Conservation (phyloP, 2,797 vertebrate species). For the Artibeus jamaicensis region DNA sequence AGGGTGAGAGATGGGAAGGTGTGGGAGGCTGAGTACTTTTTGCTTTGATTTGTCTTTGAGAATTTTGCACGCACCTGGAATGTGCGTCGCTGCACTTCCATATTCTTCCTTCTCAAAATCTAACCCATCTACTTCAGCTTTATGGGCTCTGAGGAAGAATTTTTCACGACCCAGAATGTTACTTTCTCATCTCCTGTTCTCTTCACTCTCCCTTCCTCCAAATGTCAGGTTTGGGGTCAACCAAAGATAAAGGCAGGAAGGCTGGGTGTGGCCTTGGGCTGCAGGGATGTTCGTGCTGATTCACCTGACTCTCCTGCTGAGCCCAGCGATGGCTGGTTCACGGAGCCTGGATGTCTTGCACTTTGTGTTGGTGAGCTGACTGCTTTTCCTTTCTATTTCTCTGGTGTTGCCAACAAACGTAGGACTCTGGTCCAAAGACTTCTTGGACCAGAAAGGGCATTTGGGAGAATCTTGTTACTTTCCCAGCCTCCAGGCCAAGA, state of each 20-base stretch:
- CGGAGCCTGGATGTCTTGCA: neutral
- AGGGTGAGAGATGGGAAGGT: neutral
- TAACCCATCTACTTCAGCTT: neutral
- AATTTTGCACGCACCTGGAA: neutral
- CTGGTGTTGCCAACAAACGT: neutral
- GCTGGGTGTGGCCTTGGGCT: neutral
- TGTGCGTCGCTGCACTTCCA: neutral
- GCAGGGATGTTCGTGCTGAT: neutral
- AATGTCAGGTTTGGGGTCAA: neutral
- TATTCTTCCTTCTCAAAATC: slow-evolving; percentile 2
- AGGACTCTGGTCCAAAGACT: neutral
- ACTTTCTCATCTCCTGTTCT: neutral
- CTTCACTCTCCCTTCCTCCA: neutral
- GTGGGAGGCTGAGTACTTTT: neutral
- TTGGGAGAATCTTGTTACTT: neutral
- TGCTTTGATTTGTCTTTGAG: neutral
- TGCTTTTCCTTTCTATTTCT: neutral
- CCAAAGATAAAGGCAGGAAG: neutral
- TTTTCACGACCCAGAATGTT: neutral
- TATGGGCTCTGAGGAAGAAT: neutral
- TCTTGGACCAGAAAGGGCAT: neutral
- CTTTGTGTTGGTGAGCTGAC: neutral
- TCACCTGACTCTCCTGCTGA: neutral
- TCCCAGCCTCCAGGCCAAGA: neutral
- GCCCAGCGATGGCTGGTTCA: neutral